Evolutionary conservation across 2,113 vertebrate species (phyloP), one percentile per base, ranked within the genome.

Genomic region (Ahaetulla prasina): DNA sequence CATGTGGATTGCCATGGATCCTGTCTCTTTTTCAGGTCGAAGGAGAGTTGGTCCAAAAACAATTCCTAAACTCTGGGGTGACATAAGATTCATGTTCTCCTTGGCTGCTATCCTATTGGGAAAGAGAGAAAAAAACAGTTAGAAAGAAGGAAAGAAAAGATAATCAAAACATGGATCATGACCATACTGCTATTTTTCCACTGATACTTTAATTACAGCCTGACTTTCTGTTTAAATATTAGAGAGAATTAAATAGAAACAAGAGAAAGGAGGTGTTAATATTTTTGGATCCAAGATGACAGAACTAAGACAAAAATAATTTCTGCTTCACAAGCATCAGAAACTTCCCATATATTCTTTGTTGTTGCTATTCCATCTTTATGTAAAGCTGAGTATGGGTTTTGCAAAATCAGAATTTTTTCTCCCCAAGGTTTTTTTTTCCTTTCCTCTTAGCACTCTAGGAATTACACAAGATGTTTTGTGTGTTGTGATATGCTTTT

Each of bases 31-130:
- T 96, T 99, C 98, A 0, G 98, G 98, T 97, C 98, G 98, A 97
- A 99, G 98, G 63, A 99, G 98, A 2, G 99, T 99, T 25, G 99
- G 99, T 90, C 99, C 99, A 91, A 99, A 99, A 63, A 99, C 98
- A 87, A 99, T 99, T 92, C 98, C 98, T 88, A 99, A 96, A 92
- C 99, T 98, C 94, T 99, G 99, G 52, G 98, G 98, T 53, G 98
- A 99, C 99, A 99, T 99, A 68, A 98, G 98, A 95, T 99, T 99
- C 96, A 98, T 97, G 91, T 95, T 98, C 91, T 98, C 98, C 89
- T 97, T 98, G 85, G 95, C 96, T 94, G 99, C 97, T 96, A 99
- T 98, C 97, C 99, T 99, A 96, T 94, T 94, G 94, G 94, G 54
- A 94, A 95, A 94, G 97, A 50, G 53, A 93, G 3, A 92, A 89